A percentile compares a stretch with the other conserved stretches of the same genome.
Conservation (phyloP, 2,888 invertebrate genomes). For the Schizotus pectinicornis region DNA sequence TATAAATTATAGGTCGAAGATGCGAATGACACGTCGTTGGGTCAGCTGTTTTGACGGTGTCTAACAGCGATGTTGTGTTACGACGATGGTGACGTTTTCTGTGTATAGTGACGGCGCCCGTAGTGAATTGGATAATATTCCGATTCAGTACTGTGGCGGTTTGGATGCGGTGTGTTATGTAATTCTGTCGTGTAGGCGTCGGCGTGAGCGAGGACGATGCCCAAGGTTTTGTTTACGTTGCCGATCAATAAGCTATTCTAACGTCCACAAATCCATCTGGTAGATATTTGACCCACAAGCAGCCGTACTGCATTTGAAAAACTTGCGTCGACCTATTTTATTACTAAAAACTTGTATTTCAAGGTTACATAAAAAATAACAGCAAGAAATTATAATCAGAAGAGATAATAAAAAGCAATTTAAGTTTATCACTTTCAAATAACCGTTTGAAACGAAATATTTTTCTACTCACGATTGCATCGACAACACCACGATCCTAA, state of each 20-base stretch:
- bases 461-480: too few species aligned
- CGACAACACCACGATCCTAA: too few species aligned
- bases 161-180: constrained; percentile 30
- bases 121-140: constrained; percentile 11
- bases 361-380: too few species aligned
- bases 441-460: too few species aligned
- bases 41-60: constrained; percentile 17
- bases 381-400: too few species aligned
- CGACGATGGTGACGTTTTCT: constrained; percentile 26
- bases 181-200: constrained; percentile 31
- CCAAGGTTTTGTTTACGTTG: constrained; percentile 24
- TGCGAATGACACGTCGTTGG: constrained; percentile 1
- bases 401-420: too few species aligned
- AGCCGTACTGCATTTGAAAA: not conserved
- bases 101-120: not conserved
- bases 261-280: constrained; percentile 1
- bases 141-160: constrained; percentile 23
- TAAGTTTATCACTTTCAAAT: too few species aligned
- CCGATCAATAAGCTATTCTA: constrained; percentile 15
- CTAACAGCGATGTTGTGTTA: constrained; percentile 8
- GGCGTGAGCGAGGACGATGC: constrained; percentile 23
- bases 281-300: not conserved
- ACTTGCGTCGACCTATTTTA: too few species aligned
- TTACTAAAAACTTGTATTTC: too few species aligned
- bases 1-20: constrained; percentile 1